A percentile compares a stretch with the other conserved stretches of the same genome.
Conservation (phyloP, 1,140 invertebrate species). For the Lasioglossum baleicum region DNA sequence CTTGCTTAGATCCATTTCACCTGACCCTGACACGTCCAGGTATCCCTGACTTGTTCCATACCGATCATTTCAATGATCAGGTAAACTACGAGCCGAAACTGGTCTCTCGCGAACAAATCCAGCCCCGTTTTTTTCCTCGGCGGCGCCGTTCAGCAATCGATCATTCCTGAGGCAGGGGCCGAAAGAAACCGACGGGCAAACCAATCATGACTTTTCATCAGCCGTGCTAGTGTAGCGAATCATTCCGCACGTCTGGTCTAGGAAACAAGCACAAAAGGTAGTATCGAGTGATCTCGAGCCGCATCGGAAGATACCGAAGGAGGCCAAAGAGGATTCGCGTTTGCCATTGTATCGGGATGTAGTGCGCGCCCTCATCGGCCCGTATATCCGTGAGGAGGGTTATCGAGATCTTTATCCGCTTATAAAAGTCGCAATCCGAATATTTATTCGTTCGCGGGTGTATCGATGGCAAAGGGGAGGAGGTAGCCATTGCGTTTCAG, state of each 20-base stretch:
- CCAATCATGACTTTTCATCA: slow-evolving; percentile 42
- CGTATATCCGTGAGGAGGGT: slow-evolving; percentile 50
- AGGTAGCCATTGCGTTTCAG: no score
- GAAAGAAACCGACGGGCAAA: slow-evolving; percentile 5
- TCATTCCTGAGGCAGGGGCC: neutral
- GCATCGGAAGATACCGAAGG: slow-evolving; percentile 36
- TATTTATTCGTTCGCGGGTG: slow-evolving; percentile 64
- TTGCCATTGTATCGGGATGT: slow-evolving; percentile 43
- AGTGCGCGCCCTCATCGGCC: slow-evolving; percentile 4
- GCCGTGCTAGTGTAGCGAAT: slow-evolving; percentile 8
- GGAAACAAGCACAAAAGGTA: slow-evolving; percentile 26
- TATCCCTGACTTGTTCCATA: no score
- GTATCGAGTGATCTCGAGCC: slow-evolving; percentile 25
- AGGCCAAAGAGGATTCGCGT: slow-evolving; percentile 47
- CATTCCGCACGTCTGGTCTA: slow-evolving; percentile 27
- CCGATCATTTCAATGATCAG: no score
- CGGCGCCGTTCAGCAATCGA: neutral
- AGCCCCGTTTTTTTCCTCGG: no score
- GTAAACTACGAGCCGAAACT: no score
- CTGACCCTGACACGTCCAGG: no score
- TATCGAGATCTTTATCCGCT: slow-evolving; percentile 71
- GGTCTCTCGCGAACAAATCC: no score
- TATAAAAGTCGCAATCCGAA: slow-evolving; percentile 61
- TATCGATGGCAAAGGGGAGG: no score
- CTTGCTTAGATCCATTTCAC: no score